Percentiles rank a stretch among this genome's conserved stretches.
Conservation (phyloP, 2,113 vertebrate species). For the Dicentrarchus labrax region DNA sequence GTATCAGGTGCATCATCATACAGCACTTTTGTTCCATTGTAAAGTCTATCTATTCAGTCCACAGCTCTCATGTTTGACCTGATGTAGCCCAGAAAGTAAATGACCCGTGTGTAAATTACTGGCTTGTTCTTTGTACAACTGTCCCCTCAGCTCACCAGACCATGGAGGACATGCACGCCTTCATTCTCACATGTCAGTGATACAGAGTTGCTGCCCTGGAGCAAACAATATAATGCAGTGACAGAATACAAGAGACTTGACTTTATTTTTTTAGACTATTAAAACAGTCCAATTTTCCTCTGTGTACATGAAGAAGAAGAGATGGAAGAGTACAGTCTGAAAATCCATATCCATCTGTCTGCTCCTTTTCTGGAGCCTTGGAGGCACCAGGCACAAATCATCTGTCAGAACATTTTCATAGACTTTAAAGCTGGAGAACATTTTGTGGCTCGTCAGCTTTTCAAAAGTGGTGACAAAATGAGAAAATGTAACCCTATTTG, state of each 20-base stretch:
- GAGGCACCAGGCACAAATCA: neutral
- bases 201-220: slow-evolving; percentile 87
- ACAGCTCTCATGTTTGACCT: slow-evolving; percentile 37
- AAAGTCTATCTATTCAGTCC: neutral
- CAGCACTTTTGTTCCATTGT: slow-evolving; percentile 7
- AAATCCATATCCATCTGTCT: neutral
- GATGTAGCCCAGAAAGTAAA: slow-evolving; percentile 83
- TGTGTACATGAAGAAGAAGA: neutral
- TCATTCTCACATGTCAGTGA: slow-evolving; percentile 47
- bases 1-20: neutral
- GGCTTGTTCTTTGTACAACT: slow-evolving; percentile 51
- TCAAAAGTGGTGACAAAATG: neutral
- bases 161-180: slow-evolving; percentile 25
- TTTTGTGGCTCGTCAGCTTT: neutral
- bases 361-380: neutral
- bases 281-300: neutral
- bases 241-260: neutral
- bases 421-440: neutral
- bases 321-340: neutral
- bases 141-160: slow-evolving; percentile 35
- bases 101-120: slow-evolving; percentile 44
- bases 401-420: neutral
- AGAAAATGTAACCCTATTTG: neutral
- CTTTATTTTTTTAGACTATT: neutral
- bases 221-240: slow-evolving; percentile 15